A percentile compares a stretch with the other conserved stretches of the same genome.
These are phyloP conservation scores for Catamblyrhynchus diadema DNA, from an alignment of 2,797 vertebrate genomes.

Conservation along the genomic window DNA sequence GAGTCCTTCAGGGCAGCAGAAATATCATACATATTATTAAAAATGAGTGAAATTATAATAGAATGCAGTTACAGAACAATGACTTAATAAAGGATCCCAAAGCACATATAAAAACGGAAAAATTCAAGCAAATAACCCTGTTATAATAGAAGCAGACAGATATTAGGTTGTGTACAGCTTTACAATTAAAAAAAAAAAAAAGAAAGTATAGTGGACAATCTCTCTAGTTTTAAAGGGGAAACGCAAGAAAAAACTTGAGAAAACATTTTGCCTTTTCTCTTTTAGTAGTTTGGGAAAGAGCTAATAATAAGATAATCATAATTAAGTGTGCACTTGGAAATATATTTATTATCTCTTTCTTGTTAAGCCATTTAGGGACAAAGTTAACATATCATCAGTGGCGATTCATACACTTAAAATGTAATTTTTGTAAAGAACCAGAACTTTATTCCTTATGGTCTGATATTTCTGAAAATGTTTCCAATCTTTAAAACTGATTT, in stretches of 20 bases:
- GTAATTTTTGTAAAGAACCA: neutral
- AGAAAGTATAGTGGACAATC: neutral
- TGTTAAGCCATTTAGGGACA: neutral
- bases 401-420: neutral
- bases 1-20: constrained; percentile 52
- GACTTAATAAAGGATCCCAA: constrained; percentile 46
- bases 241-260: neutral
- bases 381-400: neutral
- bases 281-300: neutral
- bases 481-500: neutral
- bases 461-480: neutral
- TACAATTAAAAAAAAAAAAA: neutral
- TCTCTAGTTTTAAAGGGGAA: neutral
- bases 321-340: neutral
- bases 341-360: neutral
- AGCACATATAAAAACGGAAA: neutral
- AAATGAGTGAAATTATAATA: constrained; percentile 42
- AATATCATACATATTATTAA: constrained; percentile 48
- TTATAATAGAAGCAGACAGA: neutral
- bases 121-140: neutral
- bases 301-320: neutral
- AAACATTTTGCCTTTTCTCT: neutral
- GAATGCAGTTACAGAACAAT: constrained; percentile 38
- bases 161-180: neutral
- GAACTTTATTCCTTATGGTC: neutral